Evolutionary conservation across 2,888 invertebrate genomes (phyloP).

Genomic region (Coelopa pilipes): DNA sequence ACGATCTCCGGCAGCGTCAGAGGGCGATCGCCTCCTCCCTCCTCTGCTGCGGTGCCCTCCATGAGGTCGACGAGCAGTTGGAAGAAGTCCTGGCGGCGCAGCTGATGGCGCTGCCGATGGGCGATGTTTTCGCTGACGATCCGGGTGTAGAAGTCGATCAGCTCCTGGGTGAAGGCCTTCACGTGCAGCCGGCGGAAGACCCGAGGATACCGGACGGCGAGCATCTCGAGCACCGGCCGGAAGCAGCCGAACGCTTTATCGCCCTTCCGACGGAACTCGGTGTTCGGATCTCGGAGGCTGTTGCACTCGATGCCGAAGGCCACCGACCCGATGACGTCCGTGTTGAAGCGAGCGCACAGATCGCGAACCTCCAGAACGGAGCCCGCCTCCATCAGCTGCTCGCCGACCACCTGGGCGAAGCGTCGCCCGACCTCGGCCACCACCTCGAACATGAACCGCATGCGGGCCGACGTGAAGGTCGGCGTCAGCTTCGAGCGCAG

Average conservation of each 20-base stretch:
- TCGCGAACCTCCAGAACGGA: constrained; percentile 63
- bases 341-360: constrained; percentile 61
- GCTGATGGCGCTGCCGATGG: constrained; percentile 45
- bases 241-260: constrained; percentile 24
- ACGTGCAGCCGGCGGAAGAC: constrained; percentile 43
- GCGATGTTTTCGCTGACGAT: constrained; percentile 47
- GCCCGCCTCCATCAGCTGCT: too few relatives aligned
- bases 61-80: constrained; percentile 52
- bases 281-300: constrained; percentile 59
- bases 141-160: constrained; percentile 45
- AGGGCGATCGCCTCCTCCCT: too few relatives aligned
- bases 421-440: constrained; percentile 46
- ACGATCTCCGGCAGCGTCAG: constrained; percentile 66
- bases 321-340: constrained; percentile 62
- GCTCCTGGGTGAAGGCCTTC: constrained; percentile 52
- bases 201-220: constrained; percentile 28
- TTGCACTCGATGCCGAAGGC: constrained; percentile 67
- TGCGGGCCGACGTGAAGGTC: constrained; percentile 58
- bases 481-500: constrained; percentile 67
- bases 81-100: constrained; percentile 54
- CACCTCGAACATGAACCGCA: constrained; percentile 56
- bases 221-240: constrained; percentile 26
- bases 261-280: constrained; percentile 53
- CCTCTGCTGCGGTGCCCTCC: too few relatives aligned
- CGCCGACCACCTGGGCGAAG: constrained; percentile 36